Evolutionary conservation across 2,888 invertebrate genomes (phyloP).

Genomic region (Galerucella pusilla): DNA sequence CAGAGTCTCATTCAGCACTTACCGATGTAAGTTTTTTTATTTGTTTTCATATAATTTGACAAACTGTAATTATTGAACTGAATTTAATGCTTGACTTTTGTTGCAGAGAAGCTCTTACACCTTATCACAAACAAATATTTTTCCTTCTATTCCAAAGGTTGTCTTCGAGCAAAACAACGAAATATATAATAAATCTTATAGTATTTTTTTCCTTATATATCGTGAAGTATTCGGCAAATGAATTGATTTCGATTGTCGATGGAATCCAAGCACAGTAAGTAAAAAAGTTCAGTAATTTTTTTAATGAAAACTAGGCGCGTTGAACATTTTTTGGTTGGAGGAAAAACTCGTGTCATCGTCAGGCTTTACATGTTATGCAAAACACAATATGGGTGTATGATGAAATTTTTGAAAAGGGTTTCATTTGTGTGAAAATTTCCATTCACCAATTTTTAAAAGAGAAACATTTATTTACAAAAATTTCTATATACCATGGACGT

Average conservation of each 20-base stretch:
- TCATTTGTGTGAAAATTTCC: no score
- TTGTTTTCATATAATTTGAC: constrained; percentile 2
- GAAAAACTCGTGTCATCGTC: no score
- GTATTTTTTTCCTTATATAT: constrained; percentile 91
- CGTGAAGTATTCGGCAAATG: constrained; percentile 80
- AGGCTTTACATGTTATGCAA: no score
- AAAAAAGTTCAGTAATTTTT: neutral
- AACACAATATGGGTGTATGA: no score
- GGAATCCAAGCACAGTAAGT: constrained; percentile 85
- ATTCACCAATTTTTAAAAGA: no score
- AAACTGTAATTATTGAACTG: constrained; percentile 12
- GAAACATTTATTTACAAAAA: no score
- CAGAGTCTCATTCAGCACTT: constrained; percentile 87
- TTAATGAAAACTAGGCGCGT: neutral
- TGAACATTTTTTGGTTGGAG: no score
- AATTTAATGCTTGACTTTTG: neutral
- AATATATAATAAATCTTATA: constrained; percentile 90
- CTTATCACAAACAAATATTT: constrained; percentile 88
- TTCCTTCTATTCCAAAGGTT: constrained; percentile 93
- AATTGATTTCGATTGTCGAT: constrained; percentile 83
- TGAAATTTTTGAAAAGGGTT: no score
- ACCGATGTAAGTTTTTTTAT: constrained; percentile 73
- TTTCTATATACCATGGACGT: no score
- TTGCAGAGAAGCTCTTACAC: constrained; percentile 77
- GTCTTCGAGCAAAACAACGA: constrained; percentile 93